Percentiles rank a stretch among this genome's conserved stretches.
Evolutionary conservation across 2,888 invertebrate genomes (phyloP).

Genomic region (Nymphalis polychloros): DNA sequence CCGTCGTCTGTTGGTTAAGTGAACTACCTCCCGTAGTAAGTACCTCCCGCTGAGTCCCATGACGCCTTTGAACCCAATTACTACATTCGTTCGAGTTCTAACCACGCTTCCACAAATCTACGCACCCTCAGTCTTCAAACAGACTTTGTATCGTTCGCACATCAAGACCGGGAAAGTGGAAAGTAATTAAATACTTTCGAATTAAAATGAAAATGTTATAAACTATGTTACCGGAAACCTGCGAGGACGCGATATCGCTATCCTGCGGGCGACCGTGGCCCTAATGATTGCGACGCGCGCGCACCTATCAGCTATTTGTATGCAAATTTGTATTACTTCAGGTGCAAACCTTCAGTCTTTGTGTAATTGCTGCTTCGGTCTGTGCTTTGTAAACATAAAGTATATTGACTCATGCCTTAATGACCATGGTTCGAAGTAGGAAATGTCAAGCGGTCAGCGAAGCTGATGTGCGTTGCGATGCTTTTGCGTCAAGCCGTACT

Average conservation of each 20-base stretch:
- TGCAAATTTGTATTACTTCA: constrained; percentile 65
- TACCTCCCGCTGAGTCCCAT: constrained; percentile 65
- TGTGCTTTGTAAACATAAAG: neutral
- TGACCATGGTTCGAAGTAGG: constrained; percentile 66
- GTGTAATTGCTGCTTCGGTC: constrained; percentile 52
- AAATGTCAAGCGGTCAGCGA: constrained; percentile 73
- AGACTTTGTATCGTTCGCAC: constrained; percentile 70
- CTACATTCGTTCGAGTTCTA: constrained; percentile 74
- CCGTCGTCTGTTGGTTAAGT: constrained; percentile 54
- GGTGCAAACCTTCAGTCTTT: constrained; percentile 64
- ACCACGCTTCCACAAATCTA: constrained; percentile 62
- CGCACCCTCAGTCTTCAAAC: constrained; percentile 69
- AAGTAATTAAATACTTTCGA: constrained; percentile 50
- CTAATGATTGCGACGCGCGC: constrained; percentile 66
- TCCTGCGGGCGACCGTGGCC: constrained; percentile 80
- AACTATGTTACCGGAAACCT: constrained; percentile 69
- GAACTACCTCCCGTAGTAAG: constrained; percentile 29
- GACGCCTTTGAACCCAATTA: constrained; percentile 77
- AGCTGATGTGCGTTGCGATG: constrained; percentile 78
- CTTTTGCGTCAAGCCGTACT: constrained; percentile 70
- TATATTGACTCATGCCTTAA: constrained; percentile 25
- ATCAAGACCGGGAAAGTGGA: constrained; percentile 48
- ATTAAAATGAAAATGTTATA: constrained; percentile 55
- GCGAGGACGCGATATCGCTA: constrained; percentile 70
- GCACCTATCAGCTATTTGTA: constrained; percentile 69